Evolutionary conservation across 1,140 invertebrate genomes (phyloP), one percentile per base, ranked within the genome.

Genomic region (Zaprionus africanus): DNA sequence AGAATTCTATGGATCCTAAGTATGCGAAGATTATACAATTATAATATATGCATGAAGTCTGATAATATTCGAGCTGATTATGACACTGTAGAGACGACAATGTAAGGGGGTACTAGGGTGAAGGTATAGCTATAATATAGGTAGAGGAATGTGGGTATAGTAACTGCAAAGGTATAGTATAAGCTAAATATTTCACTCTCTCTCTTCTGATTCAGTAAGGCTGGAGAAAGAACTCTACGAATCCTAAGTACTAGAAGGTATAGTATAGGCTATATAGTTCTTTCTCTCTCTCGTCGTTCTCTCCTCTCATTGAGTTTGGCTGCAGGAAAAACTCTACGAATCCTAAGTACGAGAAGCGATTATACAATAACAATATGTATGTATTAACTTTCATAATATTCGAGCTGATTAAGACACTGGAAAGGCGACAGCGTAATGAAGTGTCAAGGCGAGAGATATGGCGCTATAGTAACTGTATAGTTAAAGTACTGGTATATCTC

Each of bases 361-460:
- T 22, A n/a, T n/a, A 43, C 19, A 49, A 28, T 53, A 57, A 57
- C 28, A 15, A 49, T 26, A 46, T 64, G 57, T 19, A 31, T 46
- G 6, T 31, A 49, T 43, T 17, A 17, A 43, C n/a, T 43, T 13
- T 51, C 17, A 51, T 51, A 51, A 51, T 51, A 51, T 22, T 51
- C 11, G 11, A 51, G 46, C 46, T 51, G 46, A 51, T 51, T 24
- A 43, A n/a, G 7, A 17, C n/a, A 1, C n/a, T 17, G 6, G 17
- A 22, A 19, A 51, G 17, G 19, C 4, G 11, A 49, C 46, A 49
- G 12, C 4, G 46, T 51, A 51, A 51, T 17, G n/a, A 19, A 34
- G 31, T 34, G 9, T 11, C 31, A 34, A 34, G 31, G 31, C 38
- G 17, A 46, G 6, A 34, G 31, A 34, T 34, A 34, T 34, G 2